Conservation (phyloP, 2,113 vertebrate species). For the Cynocephalus volans region DNA sequence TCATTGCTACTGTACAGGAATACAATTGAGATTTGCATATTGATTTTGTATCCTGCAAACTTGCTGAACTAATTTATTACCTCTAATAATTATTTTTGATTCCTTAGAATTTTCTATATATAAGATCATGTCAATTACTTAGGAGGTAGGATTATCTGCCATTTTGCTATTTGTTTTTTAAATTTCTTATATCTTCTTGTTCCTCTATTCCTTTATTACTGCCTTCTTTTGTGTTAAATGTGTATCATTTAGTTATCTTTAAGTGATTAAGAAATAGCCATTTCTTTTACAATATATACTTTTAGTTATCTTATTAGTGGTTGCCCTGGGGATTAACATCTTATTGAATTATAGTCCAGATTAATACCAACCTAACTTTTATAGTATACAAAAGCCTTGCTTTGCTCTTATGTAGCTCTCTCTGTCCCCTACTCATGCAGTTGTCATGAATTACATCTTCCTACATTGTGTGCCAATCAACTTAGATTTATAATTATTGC, state of each 20-base stretch:
- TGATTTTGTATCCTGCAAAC: not conserved
- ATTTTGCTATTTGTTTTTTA: not conserved
- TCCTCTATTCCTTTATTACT: not conserved
- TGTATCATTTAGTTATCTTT: not conserved
- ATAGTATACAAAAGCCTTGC: too few species aligned
- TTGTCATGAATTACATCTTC: not conserved
- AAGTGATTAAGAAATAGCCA: not conserved
- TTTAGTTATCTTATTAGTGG: not conserved
- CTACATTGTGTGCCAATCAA: not conserved
- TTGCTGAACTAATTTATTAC: not conserved
- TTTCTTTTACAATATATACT: not conserved
- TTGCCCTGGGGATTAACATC: not conserved
- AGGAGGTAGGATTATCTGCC: not conserved
- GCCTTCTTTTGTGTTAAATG: not conserved
- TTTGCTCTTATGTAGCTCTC: not conserved
- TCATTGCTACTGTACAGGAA: not conserved
- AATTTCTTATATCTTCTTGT: not conserved
- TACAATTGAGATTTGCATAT: not conserved
- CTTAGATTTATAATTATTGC: not conserved
- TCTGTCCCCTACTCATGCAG: not conserved
- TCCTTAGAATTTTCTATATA: not conserved
- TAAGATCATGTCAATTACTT: not conserved
- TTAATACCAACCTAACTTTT: too few species aligned
- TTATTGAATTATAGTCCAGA: too few species aligned
- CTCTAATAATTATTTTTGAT: not conserved